Percentiles rank a stretch among this genome's conserved stretches.
Evolutionary conservation across 2,113 vertebrate species (phyloP).

Genomic region (Camelus dromedarius): DNA sequence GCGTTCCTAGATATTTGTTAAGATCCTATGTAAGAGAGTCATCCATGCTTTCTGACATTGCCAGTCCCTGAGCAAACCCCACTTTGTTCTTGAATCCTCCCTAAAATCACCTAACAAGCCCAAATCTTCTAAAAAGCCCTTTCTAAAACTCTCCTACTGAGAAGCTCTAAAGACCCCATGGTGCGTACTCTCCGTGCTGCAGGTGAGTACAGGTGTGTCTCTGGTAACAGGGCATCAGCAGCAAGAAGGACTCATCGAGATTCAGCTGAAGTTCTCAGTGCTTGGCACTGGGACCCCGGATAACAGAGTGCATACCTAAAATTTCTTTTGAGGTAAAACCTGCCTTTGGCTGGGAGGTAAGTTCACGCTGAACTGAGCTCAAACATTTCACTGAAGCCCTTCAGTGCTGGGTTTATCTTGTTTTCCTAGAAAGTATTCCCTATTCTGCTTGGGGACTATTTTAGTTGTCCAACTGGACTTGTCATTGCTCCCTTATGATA

Average conservation of each 20-base stretch:
- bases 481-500: neutral
- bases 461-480: neutral
- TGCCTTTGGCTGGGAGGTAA: neutral
- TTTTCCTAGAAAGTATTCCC: neutral
- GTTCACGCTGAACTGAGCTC: neutral
- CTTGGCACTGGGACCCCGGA: neutral
- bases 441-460: neutral
- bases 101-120: neutral
- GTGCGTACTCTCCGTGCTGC: neutral
- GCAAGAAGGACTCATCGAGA: neutral
- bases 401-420: neutral
- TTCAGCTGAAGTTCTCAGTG: neutral
- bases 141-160: neutral
- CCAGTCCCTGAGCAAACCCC: neutral
- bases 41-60: neutral
- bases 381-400: slow-evolving; percentile 5
- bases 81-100: neutral
- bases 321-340: neutral
- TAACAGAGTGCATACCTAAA: neutral
- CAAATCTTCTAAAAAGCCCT: neutral
- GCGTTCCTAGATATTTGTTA: neutral
- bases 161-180: neutral
- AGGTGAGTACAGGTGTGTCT: neutral
- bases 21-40: neutral
- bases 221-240: neutral